Percentiles rank a stretch among this genome's conserved stretches.
These are phyloP conservation scores for Sebastes jordani DNA, from an alignment of 2,797 vertebrate genomes.

Conservation along the genomic window DNA sequence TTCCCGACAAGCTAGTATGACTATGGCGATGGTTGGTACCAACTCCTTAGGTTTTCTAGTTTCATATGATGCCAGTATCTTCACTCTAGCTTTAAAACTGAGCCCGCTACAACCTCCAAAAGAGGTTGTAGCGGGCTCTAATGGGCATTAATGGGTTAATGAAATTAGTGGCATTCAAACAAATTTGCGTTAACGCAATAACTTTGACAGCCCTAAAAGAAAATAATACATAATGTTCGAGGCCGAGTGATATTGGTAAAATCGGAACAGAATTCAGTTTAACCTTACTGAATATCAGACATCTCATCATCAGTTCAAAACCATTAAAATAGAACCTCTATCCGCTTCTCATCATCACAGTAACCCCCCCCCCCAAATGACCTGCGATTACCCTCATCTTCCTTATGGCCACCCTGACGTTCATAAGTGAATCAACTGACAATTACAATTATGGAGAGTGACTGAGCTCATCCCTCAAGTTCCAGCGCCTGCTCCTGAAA, in stretches of 20 bases:
- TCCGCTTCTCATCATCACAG: constrained; percentile 26
- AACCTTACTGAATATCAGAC: not conserved
- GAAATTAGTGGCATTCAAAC: no score
- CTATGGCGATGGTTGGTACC: no score
- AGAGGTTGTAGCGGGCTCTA: no score
- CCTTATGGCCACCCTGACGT: constrained; percentile 55
- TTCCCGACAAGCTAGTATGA: no score
- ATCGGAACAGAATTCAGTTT: not conserved
- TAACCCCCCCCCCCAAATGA: not conserved
- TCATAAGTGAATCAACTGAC: constrained; percentile 74
- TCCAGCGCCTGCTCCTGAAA: constrained; percentile 69
- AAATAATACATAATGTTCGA: not conserved
- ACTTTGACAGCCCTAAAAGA: no score
- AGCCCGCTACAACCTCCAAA: no score
- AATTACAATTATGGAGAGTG: constrained; percentile 80
- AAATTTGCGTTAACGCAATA: no score
- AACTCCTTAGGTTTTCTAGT: no score
- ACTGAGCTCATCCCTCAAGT: constrained; percentile 77
- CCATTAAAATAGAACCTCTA: constrained; percentile 7
- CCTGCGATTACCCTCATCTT: constrained; percentile 61
- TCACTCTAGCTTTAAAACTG: no score
- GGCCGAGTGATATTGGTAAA: not conserved
- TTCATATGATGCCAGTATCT: no score
- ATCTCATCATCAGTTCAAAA: constrained; percentile 16
- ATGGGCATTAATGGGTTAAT: no score